Conservation (phyloP, 2,888 invertebrate genomes). For the Hirudinaria manillensis region DNA sequence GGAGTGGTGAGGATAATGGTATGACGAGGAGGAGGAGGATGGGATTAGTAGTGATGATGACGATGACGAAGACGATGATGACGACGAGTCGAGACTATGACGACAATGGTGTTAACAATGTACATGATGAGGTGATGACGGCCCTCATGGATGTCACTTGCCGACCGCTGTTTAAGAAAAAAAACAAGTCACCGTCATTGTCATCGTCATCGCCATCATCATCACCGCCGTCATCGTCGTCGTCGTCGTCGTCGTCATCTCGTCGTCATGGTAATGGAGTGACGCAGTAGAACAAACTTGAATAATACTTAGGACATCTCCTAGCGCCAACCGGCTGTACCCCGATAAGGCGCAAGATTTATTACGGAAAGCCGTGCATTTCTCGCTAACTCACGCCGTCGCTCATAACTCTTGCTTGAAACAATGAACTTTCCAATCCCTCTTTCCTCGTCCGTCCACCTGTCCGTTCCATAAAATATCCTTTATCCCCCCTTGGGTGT, state of each 20-base stretch:
- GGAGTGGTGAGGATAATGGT: not conserved
- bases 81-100: not conserved
- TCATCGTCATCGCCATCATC: not conserved
- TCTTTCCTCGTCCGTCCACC: not conserved
- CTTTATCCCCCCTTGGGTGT: not conserved
- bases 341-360: constrained; percentile 21
- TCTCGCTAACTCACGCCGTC: constrained; percentile 2
- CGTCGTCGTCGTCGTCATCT: not conserved
- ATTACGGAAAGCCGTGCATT: constrained; percentile 13
- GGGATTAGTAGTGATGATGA: not conserved
- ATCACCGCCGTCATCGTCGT: not conserved
- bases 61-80: not conserved
- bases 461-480: not conserved
- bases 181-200: not conserved
- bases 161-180: not conserved
- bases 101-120: not conserved
- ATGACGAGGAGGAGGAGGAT: not conserved
- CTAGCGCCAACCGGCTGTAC: not conserved
- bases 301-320: constrained; percentile 10
- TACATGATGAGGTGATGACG: not conserved
- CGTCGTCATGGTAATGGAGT: no score
- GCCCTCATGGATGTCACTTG: no score
- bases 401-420: constrained; percentile 10
- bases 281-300: constrained; percentile 2
- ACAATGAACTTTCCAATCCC: not conserved